Evolutionary conservation across 2,797 vertebrate genomes (phyloP).

Genomic region (Coregonus sp.): DNA sequence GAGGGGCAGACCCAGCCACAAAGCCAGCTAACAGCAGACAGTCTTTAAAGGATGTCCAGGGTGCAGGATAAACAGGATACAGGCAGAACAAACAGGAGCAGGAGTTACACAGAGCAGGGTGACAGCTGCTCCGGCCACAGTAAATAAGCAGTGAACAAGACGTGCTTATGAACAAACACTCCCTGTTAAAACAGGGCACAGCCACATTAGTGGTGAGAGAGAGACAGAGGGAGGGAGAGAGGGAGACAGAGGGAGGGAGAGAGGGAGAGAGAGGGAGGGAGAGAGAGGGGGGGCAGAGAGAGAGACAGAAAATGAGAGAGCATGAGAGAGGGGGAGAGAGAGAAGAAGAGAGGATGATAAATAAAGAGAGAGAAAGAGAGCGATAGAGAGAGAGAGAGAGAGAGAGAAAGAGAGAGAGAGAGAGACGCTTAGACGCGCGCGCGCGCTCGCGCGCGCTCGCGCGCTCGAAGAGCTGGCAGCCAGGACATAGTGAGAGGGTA

Average conservation of each 20-base stretch:
- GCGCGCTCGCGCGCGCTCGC: no score
- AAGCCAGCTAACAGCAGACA: slow-evolving; percentile 48
- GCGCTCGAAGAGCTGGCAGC: no score
- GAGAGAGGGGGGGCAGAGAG: not conserved
- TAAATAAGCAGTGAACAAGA: slow-evolving; percentile 81
- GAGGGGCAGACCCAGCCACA: slow-evolving; percentile 6
- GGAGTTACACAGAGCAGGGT: slow-evolving; percentile 75
- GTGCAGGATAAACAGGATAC: slow-evolving; percentile 75
- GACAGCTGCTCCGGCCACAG: slow-evolving; percentile 74
- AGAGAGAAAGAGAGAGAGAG: slow-evolving; percentile 29
- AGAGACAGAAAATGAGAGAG: no score
- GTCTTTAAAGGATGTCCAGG: slow-evolving; percentile 67
- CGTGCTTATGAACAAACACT: slow-evolving; percentile 84
- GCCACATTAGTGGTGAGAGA: slow-evolving; percentile 32
- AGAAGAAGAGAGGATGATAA: slow-evolving; percentile 68
- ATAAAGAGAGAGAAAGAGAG: not conserved
- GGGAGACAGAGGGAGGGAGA: slow-evolving; percentile 65
- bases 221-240: slow-evolving; percentile 7
- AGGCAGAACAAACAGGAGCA: slow-evolving; percentile 70
- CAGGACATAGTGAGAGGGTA: slow-evolving; percentile 31
- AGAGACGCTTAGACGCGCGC: no score
- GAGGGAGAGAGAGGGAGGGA: slow-evolving; percentile 26
- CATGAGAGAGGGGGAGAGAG: no score
- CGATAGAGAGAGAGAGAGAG: slow-evolving; percentile 3
- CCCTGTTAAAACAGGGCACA: slow-evolving; percentile 69